phyloP scores from a whole-genome alignment of 1,140 invertebrate species.

The Meteorus sp. region DNA sequence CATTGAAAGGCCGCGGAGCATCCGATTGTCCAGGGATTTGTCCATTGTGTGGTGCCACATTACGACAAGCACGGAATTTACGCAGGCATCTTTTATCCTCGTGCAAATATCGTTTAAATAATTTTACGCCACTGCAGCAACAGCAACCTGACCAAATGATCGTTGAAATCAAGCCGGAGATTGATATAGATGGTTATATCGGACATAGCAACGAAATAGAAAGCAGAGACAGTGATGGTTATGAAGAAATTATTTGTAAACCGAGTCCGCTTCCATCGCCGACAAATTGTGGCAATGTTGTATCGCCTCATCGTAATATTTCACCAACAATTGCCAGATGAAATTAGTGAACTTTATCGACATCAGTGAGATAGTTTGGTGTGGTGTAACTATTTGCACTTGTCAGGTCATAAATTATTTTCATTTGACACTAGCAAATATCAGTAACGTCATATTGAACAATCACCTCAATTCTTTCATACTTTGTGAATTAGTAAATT shows the following conservation, averaged over 20 bases:
- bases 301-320: slow-evolving; percentile 47
- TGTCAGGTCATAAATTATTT: background rate
- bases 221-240: slow-evolving; percentile 43
- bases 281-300: slow-evolving; percentile 39
- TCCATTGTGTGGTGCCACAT: slow-evolving; percentile 59
- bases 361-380: slow-evolving; percentile 18
- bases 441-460: too few relatives aligned
- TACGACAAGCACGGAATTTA: slow-evolving; percentile 55
- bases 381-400: background rate
- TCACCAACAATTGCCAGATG: slow-evolving; percentile 54
- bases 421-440: background rate
- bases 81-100: slow-evolving; percentile 58
- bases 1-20: slow-evolving; percentile 59
- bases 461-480: too few relatives aligned
- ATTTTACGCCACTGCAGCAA: slow-evolving; percentile 13
- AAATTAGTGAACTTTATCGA: slow-evolving; percentile 29
- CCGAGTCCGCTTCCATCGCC: slow-evolving; percentile 50
- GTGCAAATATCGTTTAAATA: slow-evolving; percentile 52
- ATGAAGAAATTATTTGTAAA: slow-evolving; percentile 55
- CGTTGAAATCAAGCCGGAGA: slow-evolving; percentile 49
- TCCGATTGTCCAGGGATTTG: slow-evolving; percentile 67
- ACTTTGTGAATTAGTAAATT: too few relatives aligned
- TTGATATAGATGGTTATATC: slow-evolving; percentile 43
- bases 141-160: slow-evolving; percentile 34
- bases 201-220: slow-evolving; percentile 43